Conservation (phyloP, 2,888 invertebrate genomes). For the Drosophila mettleri region DNA sequence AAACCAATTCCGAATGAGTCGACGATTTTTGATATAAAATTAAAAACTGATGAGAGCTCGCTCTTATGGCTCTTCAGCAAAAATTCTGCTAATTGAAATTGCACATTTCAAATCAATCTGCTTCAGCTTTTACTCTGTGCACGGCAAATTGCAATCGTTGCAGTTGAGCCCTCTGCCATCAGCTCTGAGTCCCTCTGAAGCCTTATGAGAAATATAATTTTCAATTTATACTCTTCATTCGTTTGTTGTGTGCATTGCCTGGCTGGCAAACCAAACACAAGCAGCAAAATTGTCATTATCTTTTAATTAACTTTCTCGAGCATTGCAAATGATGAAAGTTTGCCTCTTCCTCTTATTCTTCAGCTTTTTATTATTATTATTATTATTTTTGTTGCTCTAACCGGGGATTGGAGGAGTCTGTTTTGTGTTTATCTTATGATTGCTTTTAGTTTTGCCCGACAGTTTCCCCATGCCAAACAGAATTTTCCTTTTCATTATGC, state of each 20-base stretch:
- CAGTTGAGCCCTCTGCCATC: background rate
- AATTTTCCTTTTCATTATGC: slow-evolving; percentile 52
- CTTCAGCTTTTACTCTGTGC: background rate
- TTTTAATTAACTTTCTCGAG: slow-evolving; percentile 57
- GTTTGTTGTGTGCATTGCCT: slow-evolving; percentile 7
- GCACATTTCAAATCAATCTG: background rate
- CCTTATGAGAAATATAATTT: background rate
- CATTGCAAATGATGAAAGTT: slow-evolving; percentile 42
- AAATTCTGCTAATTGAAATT: background rate
- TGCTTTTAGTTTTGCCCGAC: slow-evolving; percentile 60
- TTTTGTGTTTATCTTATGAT: slow-evolving; percentile 61
- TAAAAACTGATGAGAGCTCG: background rate
- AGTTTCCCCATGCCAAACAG: slow-evolving; percentile 52
- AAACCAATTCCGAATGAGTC: background rate
- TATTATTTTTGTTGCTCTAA: slow-evolving; percentile 27
- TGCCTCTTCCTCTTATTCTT: too few species aligned
- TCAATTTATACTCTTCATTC: slow-evolving; percentile 4
- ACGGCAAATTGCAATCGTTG: background rate
- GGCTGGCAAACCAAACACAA: slow-evolving; percentile 7
- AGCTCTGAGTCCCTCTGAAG: slow-evolving; percentile 1
- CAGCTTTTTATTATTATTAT: background rate
- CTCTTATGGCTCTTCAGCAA: background rate
- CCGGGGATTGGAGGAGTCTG: slow-evolving; percentile 15
- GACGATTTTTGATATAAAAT: too few species aligned
- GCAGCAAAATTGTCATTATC: slow-evolving; percentile 51